Percentiles rank a stretch among this genome's conserved stretches.
Evolutionary conservation across 2,113 vertebrate genomes (phyloP).

Genomic region (Neolamprologus kungweensis): DNA sequence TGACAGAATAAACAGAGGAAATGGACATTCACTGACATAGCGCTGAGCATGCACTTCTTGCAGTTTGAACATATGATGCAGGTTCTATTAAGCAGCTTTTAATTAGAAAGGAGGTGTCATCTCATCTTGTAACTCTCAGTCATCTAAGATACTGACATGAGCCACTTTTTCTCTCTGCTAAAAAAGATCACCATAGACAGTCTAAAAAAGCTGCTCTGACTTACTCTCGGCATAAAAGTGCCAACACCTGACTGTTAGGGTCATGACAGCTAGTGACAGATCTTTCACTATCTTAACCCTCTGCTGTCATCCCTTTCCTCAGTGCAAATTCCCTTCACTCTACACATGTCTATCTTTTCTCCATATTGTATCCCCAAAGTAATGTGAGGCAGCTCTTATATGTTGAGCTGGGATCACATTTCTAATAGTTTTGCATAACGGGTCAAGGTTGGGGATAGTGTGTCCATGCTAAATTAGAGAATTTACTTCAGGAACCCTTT

Average conservation of each 20-base stretch:
- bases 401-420: not conserved
- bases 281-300: slow-evolving; percentile 24
- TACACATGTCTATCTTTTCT: not conserved
- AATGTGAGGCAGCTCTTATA: not conserved
- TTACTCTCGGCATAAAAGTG: slow-evolving; percentile 2
- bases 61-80: not conserved
- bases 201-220: slow-evolving; percentile 6
- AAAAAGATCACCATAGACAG: not conserved
- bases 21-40: not conserved
- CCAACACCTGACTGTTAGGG: slow-evolving; percentile 20
- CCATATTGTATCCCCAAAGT: not conserved
- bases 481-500: not conserved
- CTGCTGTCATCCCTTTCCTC: slow-evolving; percentile 7
- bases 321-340: slow-evolving; percentile 25
- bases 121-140: not conserved
- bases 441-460: not conserved
- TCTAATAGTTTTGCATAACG: not conserved
- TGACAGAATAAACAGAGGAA: slow-evolving; percentile 8
- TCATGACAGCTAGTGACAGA: slow-evolving; percentile 2
- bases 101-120: not conserved
- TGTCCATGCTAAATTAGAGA: not conserved
- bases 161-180: not conserved
- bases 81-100: not conserved
- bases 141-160: not conserved
- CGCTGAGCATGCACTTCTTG: not conserved